phyloP scores from a whole-genome alignment of 2,888 invertebrate genomes.

The Tachina fera region DNA sequence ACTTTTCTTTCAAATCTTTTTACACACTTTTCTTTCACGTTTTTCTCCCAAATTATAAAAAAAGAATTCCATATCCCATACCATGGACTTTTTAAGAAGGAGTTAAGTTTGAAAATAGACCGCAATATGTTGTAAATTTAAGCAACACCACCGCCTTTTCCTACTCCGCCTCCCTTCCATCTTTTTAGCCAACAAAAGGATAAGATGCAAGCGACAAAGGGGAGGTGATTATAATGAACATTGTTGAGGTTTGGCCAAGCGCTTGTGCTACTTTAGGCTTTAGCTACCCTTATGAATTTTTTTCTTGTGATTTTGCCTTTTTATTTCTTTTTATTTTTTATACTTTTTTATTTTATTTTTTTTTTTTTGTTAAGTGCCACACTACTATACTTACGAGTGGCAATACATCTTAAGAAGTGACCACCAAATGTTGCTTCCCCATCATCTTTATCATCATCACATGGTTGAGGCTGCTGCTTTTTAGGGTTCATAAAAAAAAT shows the following conservation, averaged over 20 bases:
- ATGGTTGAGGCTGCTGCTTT: conserved; percentile 31
- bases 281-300: conserved; percentile 47
- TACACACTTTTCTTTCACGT: conserved; percentile 38
- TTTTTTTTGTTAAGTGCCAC: conserved; percentile 55
- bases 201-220: not conserved
- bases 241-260: conserved; percentile 67
- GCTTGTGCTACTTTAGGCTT: conserved; percentile 53
- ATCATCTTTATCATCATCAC: conserved; percentile 60
- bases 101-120: conserved; percentile 50
- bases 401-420: conserved; percentile 69
- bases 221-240: conserved; percentile 52
- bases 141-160: not conserved
- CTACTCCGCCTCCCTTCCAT: not conserved
- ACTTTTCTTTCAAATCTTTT: conserved; percentile 69
- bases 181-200: not conserved
- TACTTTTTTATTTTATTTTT: conserved; percentile 32
- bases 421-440: conserved; percentile 69
- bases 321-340: conserved; percentile 9
- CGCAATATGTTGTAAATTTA: conserved; percentile 55
- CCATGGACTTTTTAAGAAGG: not conserved
- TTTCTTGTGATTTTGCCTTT: conserved; percentile 11
- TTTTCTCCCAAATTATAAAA: conserved; percentile 45
- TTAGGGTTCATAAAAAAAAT: conserved; percentile 53
- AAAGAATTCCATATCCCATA: conserved; percentile 23
- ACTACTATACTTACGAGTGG: conserved; percentile 65